phyloP scores from a whole-genome alignment of 2,113 vertebrate species.

The Cepphus grylle region DNA sequence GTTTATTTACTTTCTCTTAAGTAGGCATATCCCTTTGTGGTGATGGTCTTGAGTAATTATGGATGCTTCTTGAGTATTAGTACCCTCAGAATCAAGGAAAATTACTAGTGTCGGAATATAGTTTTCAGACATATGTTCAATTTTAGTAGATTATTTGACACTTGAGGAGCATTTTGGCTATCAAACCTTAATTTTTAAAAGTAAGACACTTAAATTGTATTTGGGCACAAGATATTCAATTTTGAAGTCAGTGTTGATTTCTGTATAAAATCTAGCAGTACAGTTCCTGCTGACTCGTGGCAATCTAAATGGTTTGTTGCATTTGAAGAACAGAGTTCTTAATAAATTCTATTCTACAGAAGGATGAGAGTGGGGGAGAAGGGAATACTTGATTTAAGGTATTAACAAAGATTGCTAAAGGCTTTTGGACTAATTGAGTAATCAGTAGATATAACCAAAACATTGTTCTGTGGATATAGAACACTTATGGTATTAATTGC shows the following conservation, averaged over 20 bases:
- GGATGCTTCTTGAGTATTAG: background rate
- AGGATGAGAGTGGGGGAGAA: background rate
- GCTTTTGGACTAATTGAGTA: background rate
- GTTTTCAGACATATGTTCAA: background rate
- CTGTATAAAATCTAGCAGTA: background rate
- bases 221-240: background rate
- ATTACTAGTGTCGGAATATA: background rate
- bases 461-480: background rate
- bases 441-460: background rate
- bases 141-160: background rate
- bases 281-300: background rate
- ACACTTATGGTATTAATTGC: background rate
- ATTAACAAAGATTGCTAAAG: background rate
- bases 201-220: background rate
- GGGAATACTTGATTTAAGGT: background rate
- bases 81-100: background rate
- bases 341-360: background rate
- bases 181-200: background rate
- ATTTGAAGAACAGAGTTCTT: background rate
- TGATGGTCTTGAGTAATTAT: background rate
- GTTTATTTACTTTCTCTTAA: background rate
- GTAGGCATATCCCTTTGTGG: background rate
- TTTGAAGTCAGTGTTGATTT: background rate
- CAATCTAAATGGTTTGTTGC: background rate
- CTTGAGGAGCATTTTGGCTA: background rate